Conservation (phyloP, 1,140 invertebrate species). For the Drosophila paulistorum region DNA sequence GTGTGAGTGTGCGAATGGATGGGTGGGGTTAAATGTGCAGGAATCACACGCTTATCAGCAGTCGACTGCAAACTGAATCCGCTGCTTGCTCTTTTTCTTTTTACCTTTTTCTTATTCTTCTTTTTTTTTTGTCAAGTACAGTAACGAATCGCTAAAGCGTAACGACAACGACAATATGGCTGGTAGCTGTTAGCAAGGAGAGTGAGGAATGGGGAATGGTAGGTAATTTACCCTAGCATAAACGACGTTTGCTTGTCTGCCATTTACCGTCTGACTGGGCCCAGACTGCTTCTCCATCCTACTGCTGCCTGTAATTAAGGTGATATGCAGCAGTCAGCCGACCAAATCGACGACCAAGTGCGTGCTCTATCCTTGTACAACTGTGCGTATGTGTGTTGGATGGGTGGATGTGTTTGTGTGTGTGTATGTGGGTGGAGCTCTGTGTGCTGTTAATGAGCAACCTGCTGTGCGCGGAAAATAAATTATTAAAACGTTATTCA, state of each 20-base stretch:
- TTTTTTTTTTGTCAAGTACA: constrained; percentile 57
- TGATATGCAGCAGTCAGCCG: constrained; percentile 71
- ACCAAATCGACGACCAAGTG: constrained; percentile 66
- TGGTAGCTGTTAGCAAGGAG: not conserved
- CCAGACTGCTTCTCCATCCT: constrained; percentile 47
- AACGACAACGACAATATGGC: constrained; percentile 71
- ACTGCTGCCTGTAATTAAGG: constrained; percentile 77
- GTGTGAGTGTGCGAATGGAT: constrained; percentile 28
- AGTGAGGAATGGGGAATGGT: constrained; percentile 7
- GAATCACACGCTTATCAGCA: constrained; percentile 79
- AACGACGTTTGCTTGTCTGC: constrained; percentile 76
- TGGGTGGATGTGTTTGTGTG: not conserved
- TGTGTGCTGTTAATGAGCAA: constrained; percentile 72
- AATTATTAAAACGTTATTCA: constrained; percentile 76
- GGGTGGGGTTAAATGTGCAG: constrained; percentile 46
- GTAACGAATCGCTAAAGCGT: constrained; percentile 75
- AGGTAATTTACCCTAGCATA: constrained; percentile 67
- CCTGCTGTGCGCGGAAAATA: constrained; percentile 69
- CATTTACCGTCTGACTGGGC: constrained; percentile 77
- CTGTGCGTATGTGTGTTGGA: constrained; percentile 6
- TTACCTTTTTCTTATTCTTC: not conserved
- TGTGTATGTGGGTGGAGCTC: constrained; percentile 17
- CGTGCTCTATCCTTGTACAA: constrained; percentile 64
- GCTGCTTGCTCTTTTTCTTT: constrained; percentile 39
- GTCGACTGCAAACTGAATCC: constrained; percentile 79